phyloP scores from a whole-genome alignment of 2,797 vertebrate species.

The Avahi laniger region DNA sequence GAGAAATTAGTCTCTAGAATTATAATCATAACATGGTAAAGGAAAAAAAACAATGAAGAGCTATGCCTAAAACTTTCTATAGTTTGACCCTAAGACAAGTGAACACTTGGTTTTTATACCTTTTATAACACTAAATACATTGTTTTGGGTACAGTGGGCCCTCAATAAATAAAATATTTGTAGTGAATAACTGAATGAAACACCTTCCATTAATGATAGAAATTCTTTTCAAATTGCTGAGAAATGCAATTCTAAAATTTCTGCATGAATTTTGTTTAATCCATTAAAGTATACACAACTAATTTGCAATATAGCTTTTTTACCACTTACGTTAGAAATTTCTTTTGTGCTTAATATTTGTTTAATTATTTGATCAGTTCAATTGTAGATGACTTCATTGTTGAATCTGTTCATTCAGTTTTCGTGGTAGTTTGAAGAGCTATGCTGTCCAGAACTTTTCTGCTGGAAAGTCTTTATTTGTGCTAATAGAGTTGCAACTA shows the following conservation, averaged over 20 bases:
- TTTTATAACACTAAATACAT: constrained; percentile 26
- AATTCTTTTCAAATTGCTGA: constrained; percentile 35
- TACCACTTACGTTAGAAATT: constrained; percentile 21
- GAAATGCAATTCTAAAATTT: constrained; percentile 50
- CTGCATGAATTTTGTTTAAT: constrained; percentile 7
- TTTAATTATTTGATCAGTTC: constrained; percentile 27
- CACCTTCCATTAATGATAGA: background rate
- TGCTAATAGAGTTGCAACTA: background rate
- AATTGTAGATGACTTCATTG: background rate
- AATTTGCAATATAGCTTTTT: background rate
- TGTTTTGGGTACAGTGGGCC: background rate
- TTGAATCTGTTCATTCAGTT: constrained; percentile 24
- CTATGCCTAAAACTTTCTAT: constrained; percentile 11
- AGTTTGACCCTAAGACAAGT: constrained; percentile 18
- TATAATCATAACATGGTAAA: constrained; percentile 14
- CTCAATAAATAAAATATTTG: constrained; percentile 37
- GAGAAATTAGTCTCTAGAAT: constrained; percentile 56
- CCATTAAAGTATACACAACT: background rate
- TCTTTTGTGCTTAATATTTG: constrained; percentile 20
- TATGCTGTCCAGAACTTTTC: background rate
- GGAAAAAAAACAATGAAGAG: background rate
- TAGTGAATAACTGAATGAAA: constrained; percentile 32
- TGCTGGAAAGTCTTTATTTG: background rate
- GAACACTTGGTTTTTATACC: background rate
- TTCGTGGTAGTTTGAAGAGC: background rate